Conservation (phyloP, 2,888 invertebrate species). For the Brassicogethes aeneus region DNA sequence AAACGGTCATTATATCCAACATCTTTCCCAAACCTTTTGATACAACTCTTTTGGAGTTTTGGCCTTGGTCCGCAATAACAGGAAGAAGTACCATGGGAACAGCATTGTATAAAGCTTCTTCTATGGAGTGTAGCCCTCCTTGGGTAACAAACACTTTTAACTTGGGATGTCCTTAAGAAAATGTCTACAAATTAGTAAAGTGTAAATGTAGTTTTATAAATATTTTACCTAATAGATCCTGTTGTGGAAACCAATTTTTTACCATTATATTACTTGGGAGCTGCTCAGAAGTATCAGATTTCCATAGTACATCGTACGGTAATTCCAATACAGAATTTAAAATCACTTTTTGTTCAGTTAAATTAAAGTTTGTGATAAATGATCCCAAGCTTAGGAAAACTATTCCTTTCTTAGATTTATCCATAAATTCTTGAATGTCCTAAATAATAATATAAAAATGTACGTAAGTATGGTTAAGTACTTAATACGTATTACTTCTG, state of each 20-base stretch:
- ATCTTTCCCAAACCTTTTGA: neutral
- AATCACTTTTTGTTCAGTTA: neutral
- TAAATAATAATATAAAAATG: no score
- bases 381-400: neutral
- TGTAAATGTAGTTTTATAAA: no score
- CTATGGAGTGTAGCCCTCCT: neutral
- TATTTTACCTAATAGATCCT: neutral
- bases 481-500: no score
- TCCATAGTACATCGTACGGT: neutral
- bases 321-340: neutral
- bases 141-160: neutral
- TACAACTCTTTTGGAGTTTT: neutral
- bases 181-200: no score
- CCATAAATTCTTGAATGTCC: neutral
- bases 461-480: no score
- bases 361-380: neutral
- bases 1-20: neutral
- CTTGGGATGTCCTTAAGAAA: neutral
- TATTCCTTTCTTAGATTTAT: neutral
- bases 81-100: neutral
- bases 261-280: neutral
- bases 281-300: neutral
- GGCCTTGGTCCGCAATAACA: neutral
- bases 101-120: neutral
- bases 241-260: neutral